Conservation (phyloP, 2,113 vertebrate species). For the Xiphorhynchus elegans region DNA sequence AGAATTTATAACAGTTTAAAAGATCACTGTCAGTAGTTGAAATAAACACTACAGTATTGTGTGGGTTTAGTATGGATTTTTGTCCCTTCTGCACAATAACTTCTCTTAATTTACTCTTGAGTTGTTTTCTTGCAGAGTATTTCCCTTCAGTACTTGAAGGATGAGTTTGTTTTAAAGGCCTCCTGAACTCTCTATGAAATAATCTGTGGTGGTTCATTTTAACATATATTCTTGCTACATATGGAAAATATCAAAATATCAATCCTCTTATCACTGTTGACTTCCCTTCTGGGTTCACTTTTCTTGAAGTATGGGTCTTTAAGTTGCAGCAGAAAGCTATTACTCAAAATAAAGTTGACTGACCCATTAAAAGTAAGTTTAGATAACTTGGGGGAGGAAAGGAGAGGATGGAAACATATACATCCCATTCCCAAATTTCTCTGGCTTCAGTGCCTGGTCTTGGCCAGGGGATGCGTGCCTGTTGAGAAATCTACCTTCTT, state of each 20-base stretch:
- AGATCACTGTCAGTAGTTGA: background rate
- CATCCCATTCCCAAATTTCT: background rate
- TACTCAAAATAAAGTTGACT: constrained; percentile 59
- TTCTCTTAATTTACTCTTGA: background rate
- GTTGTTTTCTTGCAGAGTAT: background rate
- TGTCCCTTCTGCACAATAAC: background rate
- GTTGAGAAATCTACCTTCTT: background rate
- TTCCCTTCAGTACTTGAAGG: constrained; percentile 20
- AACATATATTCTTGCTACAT: constrained; percentile 13
- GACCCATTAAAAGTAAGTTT: constrained; percentile 49
- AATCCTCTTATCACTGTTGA: constrained; percentile 54
- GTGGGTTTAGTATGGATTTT: background rate
- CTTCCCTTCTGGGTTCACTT: constrained; percentile 60
- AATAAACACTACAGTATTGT: background rate
- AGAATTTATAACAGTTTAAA: background rate
- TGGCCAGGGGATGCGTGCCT: background rate
- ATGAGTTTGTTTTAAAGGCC: constrained; percentile 27
- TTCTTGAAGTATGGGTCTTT: constrained; percentile 39
- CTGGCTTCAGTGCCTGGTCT: background rate
- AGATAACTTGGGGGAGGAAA: constrained; percentile 16
- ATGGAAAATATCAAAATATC: constrained; percentile 60
- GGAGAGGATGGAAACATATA: background rate
- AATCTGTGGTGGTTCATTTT: background rate
- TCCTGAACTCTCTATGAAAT: constrained; percentile 30
- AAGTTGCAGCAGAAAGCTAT: constrained; percentile 51